Conservation (phyloP, 2,888 invertebrate species). For the Cactoblastis cactorum region DNA sequence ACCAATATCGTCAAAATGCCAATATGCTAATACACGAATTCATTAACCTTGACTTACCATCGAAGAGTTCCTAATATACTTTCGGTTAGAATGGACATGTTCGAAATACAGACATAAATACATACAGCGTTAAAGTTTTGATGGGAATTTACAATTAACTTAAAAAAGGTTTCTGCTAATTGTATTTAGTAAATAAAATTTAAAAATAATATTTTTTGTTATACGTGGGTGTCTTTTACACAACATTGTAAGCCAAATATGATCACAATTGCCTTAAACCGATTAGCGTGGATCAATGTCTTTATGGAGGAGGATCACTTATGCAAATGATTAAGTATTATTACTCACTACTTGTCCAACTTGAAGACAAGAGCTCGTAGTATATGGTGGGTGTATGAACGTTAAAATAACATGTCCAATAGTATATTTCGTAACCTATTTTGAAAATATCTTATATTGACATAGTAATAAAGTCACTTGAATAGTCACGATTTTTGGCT, state of each 20-base stretch:
- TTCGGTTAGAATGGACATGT: no score
- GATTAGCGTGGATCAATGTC: slow-evolving; percentile 4
- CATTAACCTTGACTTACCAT: slow-evolving; percentile 63
- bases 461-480: slow-evolving; percentile 34
- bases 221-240: background rate
- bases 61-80: slow-evolving; percentile 14
- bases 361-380: slow-evolving; percentile 1
- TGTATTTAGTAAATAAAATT: no score
- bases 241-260: background rate
- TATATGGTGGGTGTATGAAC: slow-evolving; percentile 1
- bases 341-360: background rate
- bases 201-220: no score
- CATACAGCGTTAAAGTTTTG: no score
- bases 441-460: slow-evolving; percentile 27
- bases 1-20: slow-evolving; percentile 54
- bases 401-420: slow-evolving; percentile 11
- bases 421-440: slow-evolving; percentile 17
- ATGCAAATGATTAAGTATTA: slow-evolving; percentile 7
- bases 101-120: no score
- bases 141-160: no score
- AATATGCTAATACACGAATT: slow-evolving; percentile 57
- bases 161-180: no score
- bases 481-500: slow-evolving; percentile 47
- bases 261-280: background rate
- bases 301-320: slow-evolving; percentile 4